Evolutionary conservation across 2,888 invertebrate genomes (phyloP).

Genomic region (Chrysomela aeneicollis): DNA sequence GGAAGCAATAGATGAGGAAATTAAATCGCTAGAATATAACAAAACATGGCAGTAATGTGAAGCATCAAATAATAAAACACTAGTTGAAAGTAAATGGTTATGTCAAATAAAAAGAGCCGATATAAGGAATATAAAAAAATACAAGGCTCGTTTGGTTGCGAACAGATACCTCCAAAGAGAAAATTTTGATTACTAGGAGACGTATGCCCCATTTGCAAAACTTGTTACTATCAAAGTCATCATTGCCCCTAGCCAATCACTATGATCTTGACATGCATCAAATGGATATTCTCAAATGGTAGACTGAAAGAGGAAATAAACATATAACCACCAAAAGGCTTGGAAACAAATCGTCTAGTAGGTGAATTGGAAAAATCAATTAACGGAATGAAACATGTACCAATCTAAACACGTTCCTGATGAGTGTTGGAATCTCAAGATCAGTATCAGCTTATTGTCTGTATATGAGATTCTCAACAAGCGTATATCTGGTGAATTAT

Average conservation of each 20-base stretch:
- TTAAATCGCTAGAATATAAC: neutral
- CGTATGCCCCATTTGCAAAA: slow-evolving; percentile 14
- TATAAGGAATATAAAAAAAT: neutral
- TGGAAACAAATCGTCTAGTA: too few relatives aligned
- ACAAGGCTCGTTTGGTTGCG: neutral
- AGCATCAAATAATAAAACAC: neutral
- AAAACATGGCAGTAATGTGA: slow-evolving; percentile 3
- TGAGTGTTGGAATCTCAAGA: too few relatives aligned
- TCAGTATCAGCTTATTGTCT: too few relatives aligned
- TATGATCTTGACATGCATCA: too few relatives aligned
- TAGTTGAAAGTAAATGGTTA: slow-evolving; percentile 12
- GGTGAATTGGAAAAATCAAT: too few relatives aligned
- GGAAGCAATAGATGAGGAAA: slow-evolving; percentile 10
- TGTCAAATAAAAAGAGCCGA: neutral
- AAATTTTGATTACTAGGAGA: slow-evolving; percentile 1
- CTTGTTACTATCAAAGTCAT: neutral
- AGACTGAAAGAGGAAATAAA: too few relatives aligned
- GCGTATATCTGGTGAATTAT: too few relatives aligned
- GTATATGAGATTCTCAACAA: too few relatives aligned
- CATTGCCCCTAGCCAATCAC: neutral
- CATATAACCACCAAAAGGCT: too few relatives aligned
- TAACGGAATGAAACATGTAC: too few relatives aligned
- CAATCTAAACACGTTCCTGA: too few relatives aligned
- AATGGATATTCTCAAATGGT: too few relatives aligned
- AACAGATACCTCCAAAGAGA: slow-evolving; percentile 1